Conservation (phyloP, 2,113 vertebrate genomes). For the Fulmarus glacialis region DNA sequence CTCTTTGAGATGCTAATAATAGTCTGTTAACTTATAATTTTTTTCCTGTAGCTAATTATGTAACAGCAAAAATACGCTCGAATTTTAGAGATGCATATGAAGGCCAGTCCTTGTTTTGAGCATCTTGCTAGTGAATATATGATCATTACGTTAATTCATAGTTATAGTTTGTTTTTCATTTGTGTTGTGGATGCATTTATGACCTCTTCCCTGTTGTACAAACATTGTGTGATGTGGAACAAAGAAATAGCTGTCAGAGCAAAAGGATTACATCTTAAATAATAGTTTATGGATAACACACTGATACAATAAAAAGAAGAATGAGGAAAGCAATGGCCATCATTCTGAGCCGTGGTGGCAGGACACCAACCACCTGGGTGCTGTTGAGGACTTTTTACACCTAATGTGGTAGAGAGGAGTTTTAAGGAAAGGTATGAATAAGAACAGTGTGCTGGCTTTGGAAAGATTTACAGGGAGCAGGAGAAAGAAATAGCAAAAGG, state of each 20-base stretch:
- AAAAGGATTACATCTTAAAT: background rate
- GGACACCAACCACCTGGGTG: background rate
- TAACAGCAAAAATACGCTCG: background rate
- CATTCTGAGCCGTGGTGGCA: background rate
- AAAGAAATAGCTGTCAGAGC: background rate
- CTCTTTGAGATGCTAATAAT: constrained; percentile 16
- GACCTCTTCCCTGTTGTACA: background rate
- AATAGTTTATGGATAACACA: background rate
- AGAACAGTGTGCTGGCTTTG: background rate
- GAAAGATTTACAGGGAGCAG: background rate
- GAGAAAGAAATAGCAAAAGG: background rate
- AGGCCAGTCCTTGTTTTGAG: background rate
- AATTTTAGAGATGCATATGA: background rate
- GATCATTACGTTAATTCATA: background rate
- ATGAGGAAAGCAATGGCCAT: background rate
- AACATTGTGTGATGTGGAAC: background rate
- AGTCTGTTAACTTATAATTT: background rate
- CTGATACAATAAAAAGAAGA: background rate
- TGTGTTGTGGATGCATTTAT: background rate
- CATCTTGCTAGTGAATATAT: background rate
- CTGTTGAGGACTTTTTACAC: background rate
- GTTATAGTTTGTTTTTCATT: background rate
- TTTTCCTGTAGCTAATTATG: background rate
- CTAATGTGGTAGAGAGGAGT: background rate
- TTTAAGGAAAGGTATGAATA: background rate